Percentiles rank a stretch among this genome's conserved stretches.
These are phyloP conservation scores for Tylochromis polylepis DNA, from an alignment of 2,113 vertebrate species.

Conservation along the genomic window DNA sequence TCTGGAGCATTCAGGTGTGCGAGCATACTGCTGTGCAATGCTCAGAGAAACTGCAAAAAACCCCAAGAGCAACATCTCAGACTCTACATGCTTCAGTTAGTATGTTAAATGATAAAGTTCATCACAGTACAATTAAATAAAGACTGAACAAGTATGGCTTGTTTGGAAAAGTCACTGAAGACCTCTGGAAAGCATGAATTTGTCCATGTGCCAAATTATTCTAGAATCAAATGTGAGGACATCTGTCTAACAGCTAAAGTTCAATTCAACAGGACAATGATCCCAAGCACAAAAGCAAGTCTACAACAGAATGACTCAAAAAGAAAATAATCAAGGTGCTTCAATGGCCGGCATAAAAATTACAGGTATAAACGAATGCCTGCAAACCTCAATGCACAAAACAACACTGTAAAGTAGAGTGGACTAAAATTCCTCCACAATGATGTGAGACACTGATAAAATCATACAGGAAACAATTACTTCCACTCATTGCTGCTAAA, in stretches of 20 bases:
- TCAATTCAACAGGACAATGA: background rate
- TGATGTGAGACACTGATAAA: background rate
- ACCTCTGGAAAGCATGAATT: background rate
- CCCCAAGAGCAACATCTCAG: rapidly evolving
- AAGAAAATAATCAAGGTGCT: background rate
- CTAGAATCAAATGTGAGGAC: background rate
- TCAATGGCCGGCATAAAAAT: background rate
- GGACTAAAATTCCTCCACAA: background rate
- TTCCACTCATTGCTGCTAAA: background rate
- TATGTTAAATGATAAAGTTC: background rate
- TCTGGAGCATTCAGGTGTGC: background rate
- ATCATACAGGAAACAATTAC: background rate
- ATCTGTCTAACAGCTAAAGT: background rate
- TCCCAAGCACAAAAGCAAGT: background rate
- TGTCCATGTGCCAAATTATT: background rate
- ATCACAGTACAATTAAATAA: background rate
- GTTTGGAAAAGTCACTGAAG: background rate
- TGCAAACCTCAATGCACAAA: background rate
- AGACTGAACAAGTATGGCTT: background rate
- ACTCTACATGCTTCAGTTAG: background rate
- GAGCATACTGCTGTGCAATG: background rate
- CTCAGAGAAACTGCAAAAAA: background rate
- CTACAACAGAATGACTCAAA: background rate
- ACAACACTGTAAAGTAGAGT: background rate
- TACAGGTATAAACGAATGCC: background rate